Base-by-base conservation (phyloP, 2,888 invertebrate species). In the Ellobium chinense region DNA sequence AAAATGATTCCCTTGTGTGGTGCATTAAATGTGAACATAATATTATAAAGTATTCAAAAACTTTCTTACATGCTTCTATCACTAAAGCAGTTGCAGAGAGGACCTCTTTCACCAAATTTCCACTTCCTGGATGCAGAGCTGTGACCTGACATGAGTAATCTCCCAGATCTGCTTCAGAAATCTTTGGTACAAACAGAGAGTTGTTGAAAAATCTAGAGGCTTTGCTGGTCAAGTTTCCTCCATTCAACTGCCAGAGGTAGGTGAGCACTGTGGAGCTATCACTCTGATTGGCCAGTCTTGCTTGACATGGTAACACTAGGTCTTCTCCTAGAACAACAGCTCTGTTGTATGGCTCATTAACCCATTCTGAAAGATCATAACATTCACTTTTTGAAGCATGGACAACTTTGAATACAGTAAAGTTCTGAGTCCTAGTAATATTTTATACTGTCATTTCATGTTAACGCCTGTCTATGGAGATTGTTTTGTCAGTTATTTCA, bases 21-120 rank as follows among this genome's bases (percentile, higher is more conserved):
- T n/a, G n/a, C n/a, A n/a, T n/a, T n/a, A n/a, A n/a, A n/a, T n/a
- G n/a, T n/a, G n/a, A n/a, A n/a, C n/a, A n/a, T n/a, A n/a, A n/a
- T n/a, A n/a, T n/a, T n/a, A n/a, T n/a, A n/a, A n/a, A n/a, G n/a
- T n/a, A n/a, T n/a, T n/a, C 24, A n/a, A 88, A n/a, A n/a, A n/a
- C n/a, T n/a, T n/a, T n/a, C 91, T 87, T 83, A 91, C 91, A 91
- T 54, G 91, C 89, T 80, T 86, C 84, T 54, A 89, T 87, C 21
- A 91, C 86, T 5, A 78, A 54, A 14, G 89, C 89, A 14, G 85
- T 75, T 24, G 81, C 79, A 31, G 87, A 87, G 4, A 84, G 74
- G 29, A 29, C 31, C 24, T 46, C 74, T 31, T 39, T 29, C n/a
- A 27, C 27, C n/a, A 21, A 14, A 54, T 54, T 36, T 58, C 31